phyloP scores from a whole-genome alignment of 1,140 invertebrate species.

The Anthonomus grandis region DNA sequence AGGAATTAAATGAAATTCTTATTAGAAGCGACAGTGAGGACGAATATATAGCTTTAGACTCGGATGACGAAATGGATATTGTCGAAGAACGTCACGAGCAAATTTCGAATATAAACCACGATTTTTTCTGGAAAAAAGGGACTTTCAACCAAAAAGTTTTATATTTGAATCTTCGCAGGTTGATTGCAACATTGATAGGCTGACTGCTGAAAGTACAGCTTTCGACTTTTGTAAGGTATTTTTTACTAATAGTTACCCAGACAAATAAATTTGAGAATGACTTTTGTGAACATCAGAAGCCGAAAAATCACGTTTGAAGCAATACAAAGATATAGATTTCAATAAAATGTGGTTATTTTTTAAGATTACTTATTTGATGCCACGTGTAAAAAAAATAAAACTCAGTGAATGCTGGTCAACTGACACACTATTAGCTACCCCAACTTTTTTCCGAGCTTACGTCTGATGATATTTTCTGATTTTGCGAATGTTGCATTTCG shows the following conservation, averaged over 20 bases:
- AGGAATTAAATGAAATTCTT: background rate
- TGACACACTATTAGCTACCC: background rate
- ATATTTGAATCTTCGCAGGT: background rate
- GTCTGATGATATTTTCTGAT: background rate
- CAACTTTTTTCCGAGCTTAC: background rate
- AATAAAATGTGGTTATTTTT: background rate
- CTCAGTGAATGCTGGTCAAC: background rate
- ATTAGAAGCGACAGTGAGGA: background rate
- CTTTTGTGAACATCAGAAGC: too few species aligned
- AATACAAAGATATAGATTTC: background rate
- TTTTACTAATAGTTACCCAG: background rate
- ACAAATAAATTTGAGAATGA: background rate
- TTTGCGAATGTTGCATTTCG: background rate
- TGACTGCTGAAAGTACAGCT: background rate
- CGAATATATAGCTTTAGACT: background rate
- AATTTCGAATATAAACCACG: background rate
- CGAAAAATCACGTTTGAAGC: background rate
- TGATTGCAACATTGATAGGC: background rate
- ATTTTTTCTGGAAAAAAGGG: background rate
- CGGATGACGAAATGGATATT: background rate
- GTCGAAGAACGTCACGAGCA: background rate
- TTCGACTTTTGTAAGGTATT: background rate
- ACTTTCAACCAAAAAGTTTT: background rate
- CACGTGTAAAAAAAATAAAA: background rate
- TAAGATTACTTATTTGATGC: background rate